Conservation (phyloP, 2,888 invertebrate genomes). For the Nomada goodeniana region DNA sequence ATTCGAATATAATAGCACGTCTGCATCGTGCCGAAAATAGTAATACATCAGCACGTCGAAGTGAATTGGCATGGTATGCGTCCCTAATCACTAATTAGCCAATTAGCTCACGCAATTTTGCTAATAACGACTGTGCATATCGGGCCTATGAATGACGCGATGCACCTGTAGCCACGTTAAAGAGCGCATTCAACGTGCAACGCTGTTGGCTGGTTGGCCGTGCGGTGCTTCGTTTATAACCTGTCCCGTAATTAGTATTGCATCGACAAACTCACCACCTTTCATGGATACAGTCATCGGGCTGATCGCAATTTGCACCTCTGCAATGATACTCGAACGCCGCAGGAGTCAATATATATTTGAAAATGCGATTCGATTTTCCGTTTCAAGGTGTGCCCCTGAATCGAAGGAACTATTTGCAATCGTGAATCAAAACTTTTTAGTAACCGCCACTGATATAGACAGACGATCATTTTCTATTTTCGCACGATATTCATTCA, state of each 20-base stretch:
- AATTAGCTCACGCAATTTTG: constrained; percentile 81
- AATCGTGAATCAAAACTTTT: neutral
- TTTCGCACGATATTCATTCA: too few relatives aligned
- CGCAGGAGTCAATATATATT: constrained; percentile 11
- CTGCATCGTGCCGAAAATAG: constrained; percentile 71
- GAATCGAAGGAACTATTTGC: neutral
- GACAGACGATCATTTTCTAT: too few relatives aligned
- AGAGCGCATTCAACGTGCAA: constrained; percentile 58
- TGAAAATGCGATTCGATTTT: neutral
- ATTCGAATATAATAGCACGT: constrained; percentile 47
- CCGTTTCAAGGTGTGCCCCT: neutral
- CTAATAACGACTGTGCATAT: constrained; percentile 74
- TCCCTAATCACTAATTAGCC: constrained; percentile 81
- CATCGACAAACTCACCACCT: constrained; percentile 73
- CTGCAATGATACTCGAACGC: constrained; percentile 35
- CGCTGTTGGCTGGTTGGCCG: constrained; percentile 49
- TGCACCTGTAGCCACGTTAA: constrained; percentile 76
- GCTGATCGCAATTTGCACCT: constrained; percentile 46
- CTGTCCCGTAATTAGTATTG: constrained; percentile 75
- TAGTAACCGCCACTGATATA: too few relatives aligned
- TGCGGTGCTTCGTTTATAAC: constrained; percentile 74
- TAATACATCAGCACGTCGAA: constrained; percentile 76
- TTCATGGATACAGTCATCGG: constrained; percentile 50
- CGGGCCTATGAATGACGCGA: constrained; percentile 72
- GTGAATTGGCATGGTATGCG: constrained; percentile 66